Base-by-base conservation (phyloP, 2,888 invertebrate genomes). In the Myopa testacea region DNA sequence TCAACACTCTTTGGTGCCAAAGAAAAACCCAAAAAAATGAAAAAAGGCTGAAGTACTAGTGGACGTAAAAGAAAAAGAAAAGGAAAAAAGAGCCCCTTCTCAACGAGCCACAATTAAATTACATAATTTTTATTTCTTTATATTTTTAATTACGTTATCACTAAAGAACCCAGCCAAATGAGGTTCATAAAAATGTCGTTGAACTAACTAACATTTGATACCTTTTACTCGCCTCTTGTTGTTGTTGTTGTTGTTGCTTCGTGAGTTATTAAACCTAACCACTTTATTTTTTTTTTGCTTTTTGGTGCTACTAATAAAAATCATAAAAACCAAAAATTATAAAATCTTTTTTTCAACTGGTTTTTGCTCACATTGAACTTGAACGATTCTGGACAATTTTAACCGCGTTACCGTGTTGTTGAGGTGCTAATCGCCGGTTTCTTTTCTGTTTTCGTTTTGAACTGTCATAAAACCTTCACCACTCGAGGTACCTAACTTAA, bases 321-420 rank as follows among this genome's bases (percentile, higher is more conserved):
- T 63, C 62, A 63, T 63, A 63, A 63, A 19, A 63, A 26, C 26
- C 10, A 19, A 34, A 62, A 65, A 65, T 6, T 34, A 34, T 65
- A 38, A 65, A 65, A 65, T 65, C 16, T 38, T 65, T 4, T 26
- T 52, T 16, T 60, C 7, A 65, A 65, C 74, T 58, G 72, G 72
- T 72, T 72, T 65, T 52, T 14, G 38, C 74, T 65, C 63, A 65
- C 74, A 74, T 52, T 74, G 65, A 74, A 74, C 74, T 74, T 74
- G 65, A 38, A 60, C 10, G 34, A 16, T 52, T 65, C 34, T 65
- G 34, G 55, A 55, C n/a, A 55, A 55, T 14, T 45, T 45, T 45
- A 45, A 45, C 0, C 45, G 45, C 45, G 55, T 55, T 55, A 16
- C 55, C 16, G 55, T 6, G n/a, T 10, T 55, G 55, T n/a, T 55